Conservation (phyloP, 53 echinoderm and acorn worm genomes). For the Mesocentrotus franciscanus region DNA sequence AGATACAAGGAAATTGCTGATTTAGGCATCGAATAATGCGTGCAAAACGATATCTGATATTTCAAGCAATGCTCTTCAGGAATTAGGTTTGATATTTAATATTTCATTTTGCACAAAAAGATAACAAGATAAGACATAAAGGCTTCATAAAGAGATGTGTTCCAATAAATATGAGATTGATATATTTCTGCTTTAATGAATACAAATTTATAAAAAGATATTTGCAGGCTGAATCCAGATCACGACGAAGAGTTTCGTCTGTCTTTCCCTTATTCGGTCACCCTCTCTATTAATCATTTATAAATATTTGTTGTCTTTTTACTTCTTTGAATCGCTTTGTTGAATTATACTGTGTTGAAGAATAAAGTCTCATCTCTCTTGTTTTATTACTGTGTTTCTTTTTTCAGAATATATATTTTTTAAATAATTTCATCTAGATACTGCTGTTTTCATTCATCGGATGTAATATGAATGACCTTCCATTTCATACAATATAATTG, state of each 20-base stretch:
- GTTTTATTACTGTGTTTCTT: neutral
- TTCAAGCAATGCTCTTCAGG: no score
- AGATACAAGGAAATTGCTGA: neutral
- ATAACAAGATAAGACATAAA: neutral
- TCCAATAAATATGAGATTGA: neutral
- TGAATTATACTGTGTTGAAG: no score
- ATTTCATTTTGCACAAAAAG: no score
- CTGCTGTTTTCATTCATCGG: neutral
- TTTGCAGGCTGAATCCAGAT: neutral
- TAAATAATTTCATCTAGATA: neutral
- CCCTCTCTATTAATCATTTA: no score
- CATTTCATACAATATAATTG: neutral
- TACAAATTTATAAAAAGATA: neutral
- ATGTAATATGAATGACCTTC: neutral
- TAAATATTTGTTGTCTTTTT: no score
- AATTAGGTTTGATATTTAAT: neutral
- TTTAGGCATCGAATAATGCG: neutral
- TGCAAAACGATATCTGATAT: neutral
- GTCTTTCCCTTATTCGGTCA: neutral
- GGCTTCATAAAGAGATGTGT: neutral
- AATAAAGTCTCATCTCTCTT: no score
- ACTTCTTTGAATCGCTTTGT: no score
- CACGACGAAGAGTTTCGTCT: neutral
- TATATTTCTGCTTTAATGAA: neutral
- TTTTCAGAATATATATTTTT: neutral